Base-by-base conservation (phyloP, 1,140 invertebrate species). In the Bombus huntii region DNA sequence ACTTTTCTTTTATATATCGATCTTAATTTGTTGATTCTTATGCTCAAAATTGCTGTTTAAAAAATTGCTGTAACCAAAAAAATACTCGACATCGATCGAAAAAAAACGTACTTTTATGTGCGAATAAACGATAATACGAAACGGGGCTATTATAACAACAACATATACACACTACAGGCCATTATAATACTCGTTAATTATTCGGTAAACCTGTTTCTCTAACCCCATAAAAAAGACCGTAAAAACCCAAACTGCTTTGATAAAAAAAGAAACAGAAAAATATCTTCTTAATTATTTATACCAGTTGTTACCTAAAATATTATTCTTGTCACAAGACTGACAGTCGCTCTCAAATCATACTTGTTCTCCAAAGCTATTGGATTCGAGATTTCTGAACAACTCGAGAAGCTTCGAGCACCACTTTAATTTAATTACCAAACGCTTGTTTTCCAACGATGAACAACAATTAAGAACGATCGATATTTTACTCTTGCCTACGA, bases 391-490 rank as follows among this genome's bases (percentile, higher is more conserved):
- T 3, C 22, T 28, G 34, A 39, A 59, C 22, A 28, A 44, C 42
- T 28, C 4, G 22, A 9, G n/a, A 12, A 34, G 22, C 39, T 22
- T 65, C 25, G n/a, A 37, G 31, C 28, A 47, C 25, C 37, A 47
- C 15, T n/a, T 74, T 39, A 8, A 34, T 39, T 31, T 44, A 44
- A 82, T 59, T 42, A 74, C 47, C 34, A 47, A 37, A 12, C 28
- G 34, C 28, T 57, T 28, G 80, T 62, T 81, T 31, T 34, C 39
- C n/a, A 15, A 18, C 39, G 10, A 72, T 81, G 59, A 72, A 42
- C 25, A 59, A 74, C 44, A 47, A 74, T 74, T 39, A 71, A 39
- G 28, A 39, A 73, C 22, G 70, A 73, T 31, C 39, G n/a, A 73
- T 31, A 31, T 42, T 59, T 37, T 44, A 74, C 79, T 18, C n/a